Conservation (phyloP, 1,140 invertebrate species). For the Octopus bimaculoides region DNA sequence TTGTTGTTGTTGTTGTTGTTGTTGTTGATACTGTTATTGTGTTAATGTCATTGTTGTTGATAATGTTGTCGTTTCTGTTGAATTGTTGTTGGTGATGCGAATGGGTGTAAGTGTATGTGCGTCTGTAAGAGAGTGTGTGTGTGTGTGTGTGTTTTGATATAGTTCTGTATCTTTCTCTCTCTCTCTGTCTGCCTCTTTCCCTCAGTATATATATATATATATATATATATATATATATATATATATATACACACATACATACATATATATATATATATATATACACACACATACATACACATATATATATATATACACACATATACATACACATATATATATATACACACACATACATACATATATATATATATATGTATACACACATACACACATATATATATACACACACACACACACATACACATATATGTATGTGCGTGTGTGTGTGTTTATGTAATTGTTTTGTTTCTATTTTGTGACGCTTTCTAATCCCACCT, state of each 20-base stretch:
- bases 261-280: background rate
- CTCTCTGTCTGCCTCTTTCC: too few relatives aligned
- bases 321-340: background rate
- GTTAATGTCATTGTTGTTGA: too few relatives aligned
- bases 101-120: background rate
- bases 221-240: constrained; percentile 1
- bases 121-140: background rate
- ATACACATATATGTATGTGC: background rate
- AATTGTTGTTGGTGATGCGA: too few relatives aligned
- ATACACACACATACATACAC: background rate
- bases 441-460: background rate
- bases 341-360: background rate
- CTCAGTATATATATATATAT: background rate
- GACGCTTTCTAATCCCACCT: too few relatives aligned
- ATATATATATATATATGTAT: background rate
- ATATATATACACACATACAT: background rate
- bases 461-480: background rate
- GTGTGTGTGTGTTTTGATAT: background rate
- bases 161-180: too few relatives aligned
- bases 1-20: too few relatives aligned
- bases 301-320: background rate
- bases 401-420: background rate
- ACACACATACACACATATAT: background rate
- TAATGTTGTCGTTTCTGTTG: too few relatives aligned
- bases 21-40: too few relatives aligned